Conservation (phyloP, 2,797 vertebrate species). For the Girardinus metallicus region DNA sequence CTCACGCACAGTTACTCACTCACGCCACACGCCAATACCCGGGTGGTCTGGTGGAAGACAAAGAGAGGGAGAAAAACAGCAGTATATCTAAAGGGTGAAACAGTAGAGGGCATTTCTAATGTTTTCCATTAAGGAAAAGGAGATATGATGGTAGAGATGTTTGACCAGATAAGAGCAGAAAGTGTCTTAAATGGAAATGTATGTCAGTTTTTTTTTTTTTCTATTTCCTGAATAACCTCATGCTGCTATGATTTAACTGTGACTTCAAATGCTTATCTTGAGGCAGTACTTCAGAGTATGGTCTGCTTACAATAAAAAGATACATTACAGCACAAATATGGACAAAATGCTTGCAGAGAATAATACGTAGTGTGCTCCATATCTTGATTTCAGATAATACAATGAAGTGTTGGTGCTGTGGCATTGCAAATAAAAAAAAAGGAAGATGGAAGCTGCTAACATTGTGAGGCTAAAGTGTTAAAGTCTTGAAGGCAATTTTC, state of each 20-base stretch:
- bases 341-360: constrained; percentile 7
- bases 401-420: constrained; percentile 1
- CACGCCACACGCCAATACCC: constrained; percentile 47
- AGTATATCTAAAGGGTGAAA: constrained; percentile 58
- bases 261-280: constrained; percentile 38
- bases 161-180: constrained; percentile 67
- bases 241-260: constrained; percentile 54
- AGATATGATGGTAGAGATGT: constrained; percentile 65
- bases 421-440: constrained; percentile 19
- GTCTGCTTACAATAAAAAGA: constrained; percentile 28
- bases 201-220: constrained; percentile 10
- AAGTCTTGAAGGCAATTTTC: constrained; percentile 57
- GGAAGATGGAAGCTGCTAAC: constrained; percentile 15
- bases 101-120: constrained; percentile 69
- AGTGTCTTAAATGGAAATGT: constrained; percentile 67
- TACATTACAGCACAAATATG: constrained; percentile 4
- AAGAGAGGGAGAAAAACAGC: constrained; percentile 44
- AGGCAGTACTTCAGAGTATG: constrained; percentile 20
- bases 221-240: constrained; percentile 38
- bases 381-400: constrained; percentile 17
- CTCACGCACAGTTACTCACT: constrained; percentile 41
- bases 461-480: constrained; percentile 32
- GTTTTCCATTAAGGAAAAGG: constrained; percentile 73
- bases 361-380: not conserved
- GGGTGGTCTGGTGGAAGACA: constrained; percentile 53